phyloP scores from a whole-genome alignment of 2,113 vertebrate species.

The Silurus asotus region DNA sequence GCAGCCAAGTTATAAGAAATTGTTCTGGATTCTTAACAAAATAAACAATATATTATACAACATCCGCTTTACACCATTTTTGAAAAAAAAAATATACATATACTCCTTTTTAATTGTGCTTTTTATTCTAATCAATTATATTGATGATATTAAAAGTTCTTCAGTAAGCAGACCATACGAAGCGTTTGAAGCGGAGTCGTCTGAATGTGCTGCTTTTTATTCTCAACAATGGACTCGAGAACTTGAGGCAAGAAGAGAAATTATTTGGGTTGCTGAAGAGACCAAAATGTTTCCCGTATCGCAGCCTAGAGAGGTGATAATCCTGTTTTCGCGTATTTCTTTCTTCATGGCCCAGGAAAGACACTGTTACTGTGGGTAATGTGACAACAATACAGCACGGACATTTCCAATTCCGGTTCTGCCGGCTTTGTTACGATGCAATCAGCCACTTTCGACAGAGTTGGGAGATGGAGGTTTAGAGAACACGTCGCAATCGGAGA shows the following conservation, averaged over 20 bases:
- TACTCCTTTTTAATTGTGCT: neutral
- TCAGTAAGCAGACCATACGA: too few relatives aligned
- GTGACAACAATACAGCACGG: neutral
- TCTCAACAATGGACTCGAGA: neutral
- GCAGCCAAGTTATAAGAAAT: neutral
- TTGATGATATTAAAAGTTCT: too few relatives aligned
- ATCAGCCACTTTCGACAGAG: neutral
- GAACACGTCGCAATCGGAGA: neutral
- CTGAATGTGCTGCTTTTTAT: neutral
- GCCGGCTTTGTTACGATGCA: neutral
- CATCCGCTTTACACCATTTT: neutral
- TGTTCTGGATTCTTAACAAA: too few relatives aligned
- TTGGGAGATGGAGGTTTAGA: neutral
- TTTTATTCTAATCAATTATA: too few relatives aligned
- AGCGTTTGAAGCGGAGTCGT: neutral
- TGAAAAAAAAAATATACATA: neutral
- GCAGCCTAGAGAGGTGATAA: neutral
- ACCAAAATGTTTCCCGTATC: neutral
- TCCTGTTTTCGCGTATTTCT: neutral
- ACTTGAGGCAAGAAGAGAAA: neutral
- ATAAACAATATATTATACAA: neutral
- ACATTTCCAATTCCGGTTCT: constrained; percentile 16
- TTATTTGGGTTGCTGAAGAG: neutral
- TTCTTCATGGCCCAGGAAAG: neutral
- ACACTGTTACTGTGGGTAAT: neutral